phyloP scores from a whole-genome alignment of 2,888 invertebrate species.

The Globia sparganii region DNA sequence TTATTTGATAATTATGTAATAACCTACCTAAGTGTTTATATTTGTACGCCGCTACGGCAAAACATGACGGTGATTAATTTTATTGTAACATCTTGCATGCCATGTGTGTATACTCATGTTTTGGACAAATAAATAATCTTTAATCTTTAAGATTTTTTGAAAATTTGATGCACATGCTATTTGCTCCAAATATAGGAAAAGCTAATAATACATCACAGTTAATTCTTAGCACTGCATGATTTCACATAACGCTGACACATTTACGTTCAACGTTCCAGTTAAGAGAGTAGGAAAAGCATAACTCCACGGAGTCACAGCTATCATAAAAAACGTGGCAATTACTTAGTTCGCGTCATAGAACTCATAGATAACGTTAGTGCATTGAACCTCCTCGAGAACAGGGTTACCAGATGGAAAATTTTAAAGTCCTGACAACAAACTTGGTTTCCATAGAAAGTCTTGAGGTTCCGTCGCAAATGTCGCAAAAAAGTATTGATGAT shows the following conservation, averaged over 20 bases:
- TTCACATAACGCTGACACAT: slow-evolving; percentile 49
- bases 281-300: slow-evolving; percentile 47
- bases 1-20: too few relatives aligned
- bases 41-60: too few relatives aligned
- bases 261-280: slow-evolving; percentile 48
- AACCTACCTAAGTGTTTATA: too few relatives aligned
- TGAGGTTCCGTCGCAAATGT: neutral
- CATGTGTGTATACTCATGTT: too few relatives aligned
- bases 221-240: slow-evolving; percentile 20
- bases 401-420: neutral
- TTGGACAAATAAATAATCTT: too few relatives aligned
- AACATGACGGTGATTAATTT: too few relatives aligned
- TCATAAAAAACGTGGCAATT: slow-evolving; percentile 58
- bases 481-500: neutral
- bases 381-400: slow-evolving; percentile 59
- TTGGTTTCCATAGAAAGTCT: neutral
- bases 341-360: slow-evolving; percentile 55
- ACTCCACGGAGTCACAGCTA: slow-evolving; percentile 33
- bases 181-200: slow-evolving; percentile 4
- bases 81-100: too few relatives aligned
- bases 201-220: slow-evolving; percentile 13
- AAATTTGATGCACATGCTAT: neutral
- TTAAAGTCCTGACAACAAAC: neutral
- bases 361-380: slow-evolving; percentile 59
- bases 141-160: neutral